Base-by-base conservation (phyloP, 2,797 vertebrate species). In the Urophycis tenuis region DNA sequence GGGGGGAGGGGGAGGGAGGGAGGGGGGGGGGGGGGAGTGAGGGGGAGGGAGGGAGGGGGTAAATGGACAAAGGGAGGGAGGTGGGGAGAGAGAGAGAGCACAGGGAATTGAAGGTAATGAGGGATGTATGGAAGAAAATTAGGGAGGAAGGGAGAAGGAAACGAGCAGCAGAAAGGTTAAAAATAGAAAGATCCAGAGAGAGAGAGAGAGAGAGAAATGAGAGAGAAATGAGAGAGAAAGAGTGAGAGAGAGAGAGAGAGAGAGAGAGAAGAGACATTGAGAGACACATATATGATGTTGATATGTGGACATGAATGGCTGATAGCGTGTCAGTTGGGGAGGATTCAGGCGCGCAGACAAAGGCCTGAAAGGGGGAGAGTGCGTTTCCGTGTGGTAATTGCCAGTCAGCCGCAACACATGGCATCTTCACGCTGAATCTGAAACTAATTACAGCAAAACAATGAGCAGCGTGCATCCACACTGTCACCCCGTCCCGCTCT, bases 351-450 rank as follows among this genome's bases (percentile, higher is more conserved):
- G 41, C 49, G 34, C 69, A 79, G 41, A 70, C 77, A 79, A 88
- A 85, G 83, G 81, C 75, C 79, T 73, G 33, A 45, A 82, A 69
- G 84, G 81, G 70, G 45, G 78, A 34, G 45, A 76, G 85, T 78
- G 79, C 82, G 85, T 89, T 86, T 83, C 82, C 87, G 82, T 85
- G 84, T 84, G 83, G 81, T 87, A 79, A 86, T 86, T 84, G 79
- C 69, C 75, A 73, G 30, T 78, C 83, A 87, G 82, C 79, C 85
- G 84, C 81, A 81, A 82, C 89, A 90, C 85, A 87, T 88, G 87
- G 88, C 84, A 83, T 88, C 85, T 87, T 90, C 87, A 89, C 76
- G 81, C 87, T 84, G 83, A 89, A 91, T 90, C 79, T 85, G 78
- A 85, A 88, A 86, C 81, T 82, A 89, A 91, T 91, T 89, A 89